These are phyloP conservation scores for Scrobipalpa costella DNA, from an alignment of 2,888 invertebrate species.

Conservation along the genomic window DNA sequence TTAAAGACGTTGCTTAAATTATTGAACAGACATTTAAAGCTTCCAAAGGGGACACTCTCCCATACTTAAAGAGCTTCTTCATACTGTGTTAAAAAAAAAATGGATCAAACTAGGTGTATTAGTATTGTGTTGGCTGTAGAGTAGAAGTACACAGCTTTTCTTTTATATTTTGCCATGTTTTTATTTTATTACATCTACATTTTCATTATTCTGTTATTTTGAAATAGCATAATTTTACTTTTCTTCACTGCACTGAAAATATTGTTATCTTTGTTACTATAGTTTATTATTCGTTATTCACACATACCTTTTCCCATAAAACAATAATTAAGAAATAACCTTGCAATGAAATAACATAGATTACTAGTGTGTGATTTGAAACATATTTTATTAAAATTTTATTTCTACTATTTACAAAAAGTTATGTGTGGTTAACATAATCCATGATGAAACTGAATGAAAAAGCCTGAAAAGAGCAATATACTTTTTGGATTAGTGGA, in stretches of 20 bases:
- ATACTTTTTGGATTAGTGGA: no score
- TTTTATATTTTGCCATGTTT: conserved; percentile 45
- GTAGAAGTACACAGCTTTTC: conserved; percentile 44
- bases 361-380: no score
- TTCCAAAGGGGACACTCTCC: neutral
- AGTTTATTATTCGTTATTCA: no score
- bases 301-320: no score
- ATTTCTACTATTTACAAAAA: no score
- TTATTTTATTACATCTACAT: conserved; percentile 22
- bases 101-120: neutral
- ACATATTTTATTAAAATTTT: no score
- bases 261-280: neutral
- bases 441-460: no score
- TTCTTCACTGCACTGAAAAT: neutral
- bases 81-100: neutral
- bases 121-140: neutral
- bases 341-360: no score
- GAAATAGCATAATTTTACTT: neutral
- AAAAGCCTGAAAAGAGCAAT: no score
- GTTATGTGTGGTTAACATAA: no score
- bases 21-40: conserved; percentile 5
- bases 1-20: neutral
- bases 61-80: neutral
- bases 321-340: no score
- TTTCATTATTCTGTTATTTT: neutral